phyloP scores from a whole-genome alignment of 2,113 vertebrate species.

The Atlantisia rogersi region DNA sequence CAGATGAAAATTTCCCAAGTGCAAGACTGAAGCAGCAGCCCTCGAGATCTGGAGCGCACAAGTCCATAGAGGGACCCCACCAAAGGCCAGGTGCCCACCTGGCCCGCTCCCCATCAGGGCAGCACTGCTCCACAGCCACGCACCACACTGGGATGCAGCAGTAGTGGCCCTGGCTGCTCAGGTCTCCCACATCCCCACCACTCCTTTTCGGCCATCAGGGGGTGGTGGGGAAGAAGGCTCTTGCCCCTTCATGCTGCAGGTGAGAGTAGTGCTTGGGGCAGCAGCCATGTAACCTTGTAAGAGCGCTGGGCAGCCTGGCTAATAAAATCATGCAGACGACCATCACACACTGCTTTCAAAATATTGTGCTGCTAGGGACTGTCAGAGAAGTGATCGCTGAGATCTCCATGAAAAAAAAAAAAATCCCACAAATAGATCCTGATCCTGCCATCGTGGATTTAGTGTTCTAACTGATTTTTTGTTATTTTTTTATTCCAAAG shows the following conservation, averaged over 20 bases:
- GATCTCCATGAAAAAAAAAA: rapidly evolving
- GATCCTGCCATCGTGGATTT: neutral
- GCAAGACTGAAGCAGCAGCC: neutral
- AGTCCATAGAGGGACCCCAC: rapidly evolving
- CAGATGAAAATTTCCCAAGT: conserved; percentile 42
- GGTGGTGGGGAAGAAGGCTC: rapidly evolving
- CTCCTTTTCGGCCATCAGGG: rapidly evolving
- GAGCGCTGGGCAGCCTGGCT: neutral
- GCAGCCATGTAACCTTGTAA: neutral
- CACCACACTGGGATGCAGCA: rapidly evolving
- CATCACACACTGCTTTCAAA: neutral
- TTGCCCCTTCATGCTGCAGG: rapidly evolving
- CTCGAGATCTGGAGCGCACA: neutral
- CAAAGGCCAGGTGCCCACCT: rapidly evolving
- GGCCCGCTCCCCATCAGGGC: neutral
- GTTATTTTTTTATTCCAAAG: neutral
- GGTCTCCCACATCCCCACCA: rapidly evolving
- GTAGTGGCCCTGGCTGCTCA: neutral
- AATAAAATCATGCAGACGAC: neutral
- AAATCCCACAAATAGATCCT: neutral
- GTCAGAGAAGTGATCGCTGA: rapidly evolving
- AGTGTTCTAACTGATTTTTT: neutral
- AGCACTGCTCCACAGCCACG: rapidly evolving
- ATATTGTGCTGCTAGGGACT: neutral
- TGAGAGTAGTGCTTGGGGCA: neutral